Conservation (phyloP, 2,888 invertebrate species). For the Drosophila picticornis region DNA sequence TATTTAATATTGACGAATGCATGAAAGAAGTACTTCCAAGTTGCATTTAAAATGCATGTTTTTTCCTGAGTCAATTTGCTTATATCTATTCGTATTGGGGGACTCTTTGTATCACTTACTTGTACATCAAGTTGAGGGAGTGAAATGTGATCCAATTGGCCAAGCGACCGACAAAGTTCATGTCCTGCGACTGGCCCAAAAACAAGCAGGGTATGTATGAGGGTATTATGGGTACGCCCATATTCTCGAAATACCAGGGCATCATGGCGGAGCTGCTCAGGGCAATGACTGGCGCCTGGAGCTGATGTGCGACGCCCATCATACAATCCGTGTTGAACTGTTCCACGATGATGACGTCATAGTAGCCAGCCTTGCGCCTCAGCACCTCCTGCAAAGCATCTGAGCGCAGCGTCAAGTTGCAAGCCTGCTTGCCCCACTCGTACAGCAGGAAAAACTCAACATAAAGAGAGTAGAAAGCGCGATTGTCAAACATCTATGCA, state of each 20-base stretch:
- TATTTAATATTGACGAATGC: too few species aligned
- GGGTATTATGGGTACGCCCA: constrained; percentile 87
- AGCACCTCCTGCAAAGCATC: constrained; percentile 83
- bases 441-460: constrained; percentile 82
- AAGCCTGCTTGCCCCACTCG: constrained; percentile 82
- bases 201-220: constrained; percentile 87
- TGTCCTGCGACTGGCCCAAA: constrained; percentile 85
- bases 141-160: constrained; percentile 85
- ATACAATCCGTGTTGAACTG: constrained; percentile 91
- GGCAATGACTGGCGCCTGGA: constrained; percentile 87
- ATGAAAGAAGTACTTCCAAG: too few species aligned
- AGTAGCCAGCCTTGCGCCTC: constrained; percentile 86
- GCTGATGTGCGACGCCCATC: constrained; percentile 88
- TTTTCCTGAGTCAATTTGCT: not conserved
- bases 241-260: constrained; percentile 88
- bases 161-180: constrained; percentile 85
- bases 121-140: constrained; percentile 77
- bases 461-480: constrained; percentile 79
- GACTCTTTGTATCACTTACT: constrained; percentile 45
- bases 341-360: constrained; percentile 89
- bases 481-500: constrained; percentile 80
- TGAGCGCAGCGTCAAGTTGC: constrained; percentile 82
- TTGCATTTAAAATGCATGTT: not conserved
- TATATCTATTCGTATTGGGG: not conserved
- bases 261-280: constrained; percentile 86